These are phyloP conservation scores for Gastracanthus pulcherrimus DNA, from an alignment of 2,888 invertebrate genomes.

Conservation along the genomic window DNA sequence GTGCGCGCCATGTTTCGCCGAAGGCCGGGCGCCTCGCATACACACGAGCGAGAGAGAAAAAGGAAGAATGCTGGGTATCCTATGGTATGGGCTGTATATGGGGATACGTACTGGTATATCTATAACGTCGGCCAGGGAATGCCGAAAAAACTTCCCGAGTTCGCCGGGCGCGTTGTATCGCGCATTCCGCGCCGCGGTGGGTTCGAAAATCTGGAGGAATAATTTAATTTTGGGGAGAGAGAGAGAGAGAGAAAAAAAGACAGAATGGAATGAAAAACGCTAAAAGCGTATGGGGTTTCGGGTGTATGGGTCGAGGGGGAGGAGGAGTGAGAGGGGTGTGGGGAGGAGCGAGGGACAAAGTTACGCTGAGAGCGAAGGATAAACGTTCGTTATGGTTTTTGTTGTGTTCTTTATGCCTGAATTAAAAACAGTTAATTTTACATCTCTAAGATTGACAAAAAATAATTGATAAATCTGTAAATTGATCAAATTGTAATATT, in stretches of 20 bases:
- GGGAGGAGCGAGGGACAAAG: background rate
- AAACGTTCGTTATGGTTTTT: too few relatives aligned
- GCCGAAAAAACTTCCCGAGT: conserved; percentile 41
- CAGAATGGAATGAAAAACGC: conserved; percentile 46
- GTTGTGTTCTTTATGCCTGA: too few relatives aligned
- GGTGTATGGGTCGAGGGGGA: background rate
- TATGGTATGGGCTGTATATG: background rate
- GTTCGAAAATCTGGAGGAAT: conserved; percentile 51
- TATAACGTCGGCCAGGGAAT: too few relatives aligned
- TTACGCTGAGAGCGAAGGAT: too few relatives aligned
- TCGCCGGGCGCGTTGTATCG: conserved; percentile 40
- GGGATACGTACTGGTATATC: too few relatives aligned
- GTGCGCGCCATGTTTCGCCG: conserved; percentile 44
- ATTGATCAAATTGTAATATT: too few relatives aligned
- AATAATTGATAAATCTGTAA: too few relatives aligned
- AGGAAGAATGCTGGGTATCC: background rate
- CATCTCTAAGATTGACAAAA: too few relatives aligned
- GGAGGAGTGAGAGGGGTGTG: background rate
- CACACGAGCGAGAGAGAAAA: conserved; percentile 1
- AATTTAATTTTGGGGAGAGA: conserved; percentile 42
- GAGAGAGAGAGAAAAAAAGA: background rate
- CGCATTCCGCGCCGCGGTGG: conserved; percentile 48
- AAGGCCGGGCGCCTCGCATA: conserved; percentile 20
- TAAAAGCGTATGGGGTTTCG: conserved; percentile 15
- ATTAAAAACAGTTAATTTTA: too few relatives aligned